Percentiles rank a stretch among this genome's conserved stretches.
Evolutionary conservation across 2,797 vertebrate genomes (phyloP).

Genomic region (Squalus acanthias): DNA sequence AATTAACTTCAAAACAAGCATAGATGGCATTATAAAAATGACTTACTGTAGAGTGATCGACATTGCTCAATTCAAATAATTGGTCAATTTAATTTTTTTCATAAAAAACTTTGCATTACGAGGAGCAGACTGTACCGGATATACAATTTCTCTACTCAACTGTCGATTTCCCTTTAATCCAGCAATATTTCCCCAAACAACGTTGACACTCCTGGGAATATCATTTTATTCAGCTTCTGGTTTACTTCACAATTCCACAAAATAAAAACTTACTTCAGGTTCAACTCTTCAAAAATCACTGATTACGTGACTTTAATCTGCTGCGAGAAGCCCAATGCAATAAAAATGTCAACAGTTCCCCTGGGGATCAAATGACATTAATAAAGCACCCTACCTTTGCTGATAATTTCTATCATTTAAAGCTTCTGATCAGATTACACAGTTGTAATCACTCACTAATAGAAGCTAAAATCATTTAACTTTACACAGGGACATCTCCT

Average conservation of each 20-base stretch:
- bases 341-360: not conserved
- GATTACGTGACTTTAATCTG: not conserved
- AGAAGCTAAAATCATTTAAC: not conserved
- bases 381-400: not conserved
- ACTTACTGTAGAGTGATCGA: not conserved
- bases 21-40: not conserved
- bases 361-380: not conserved
- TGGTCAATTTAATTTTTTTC: not conserved
- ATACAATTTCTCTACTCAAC: not conserved
- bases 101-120: not conserved
- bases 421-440: not conserved
- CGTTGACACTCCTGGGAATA: not conserved
- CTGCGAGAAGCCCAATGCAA: not conserved
- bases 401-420: not conserved
- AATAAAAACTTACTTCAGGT: not conserved
- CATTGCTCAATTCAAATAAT: not conserved
- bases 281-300: not conserved
- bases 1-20: not conserved
- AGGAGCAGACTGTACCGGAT: not conserved
- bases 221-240: not conserved
- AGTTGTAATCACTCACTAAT: not conserved
- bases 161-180: not conserved
- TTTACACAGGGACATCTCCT: not conserved
- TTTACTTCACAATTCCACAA: not conserved
- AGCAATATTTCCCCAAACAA: not conserved